A percentile compares a stretch with the other conserved stretches of the same genome.
Evolutionary conservation across 2,888 invertebrate species (phyloP).

Genomic region (Scaptomyza reducta): DNA sequence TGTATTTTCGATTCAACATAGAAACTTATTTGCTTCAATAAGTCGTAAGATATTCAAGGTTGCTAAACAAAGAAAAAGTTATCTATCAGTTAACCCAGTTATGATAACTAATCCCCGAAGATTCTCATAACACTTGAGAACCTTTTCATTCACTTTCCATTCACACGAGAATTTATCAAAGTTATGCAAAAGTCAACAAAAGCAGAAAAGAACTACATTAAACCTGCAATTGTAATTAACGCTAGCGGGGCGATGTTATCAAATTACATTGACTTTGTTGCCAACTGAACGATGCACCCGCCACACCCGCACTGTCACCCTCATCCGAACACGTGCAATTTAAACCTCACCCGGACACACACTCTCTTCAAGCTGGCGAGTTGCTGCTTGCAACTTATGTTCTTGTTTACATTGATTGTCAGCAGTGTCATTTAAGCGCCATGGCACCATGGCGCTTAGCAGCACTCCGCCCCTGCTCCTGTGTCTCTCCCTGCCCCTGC

Average conservation of each 20-base stretch:
- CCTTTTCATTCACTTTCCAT: constrained; percentile 25
- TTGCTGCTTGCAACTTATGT: constrained; percentile 55
- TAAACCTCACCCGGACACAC: constrained; percentile 3
- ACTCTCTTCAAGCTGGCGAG: constrained; percentile 20
- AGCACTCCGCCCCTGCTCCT: constrained; percentile 26
- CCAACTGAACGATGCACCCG: constrained; percentile 28
- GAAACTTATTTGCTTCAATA: neutral
- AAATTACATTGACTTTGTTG: constrained; percentile 67
- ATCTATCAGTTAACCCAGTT: constrained; percentile 10
- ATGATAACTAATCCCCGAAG: constrained; percentile 5
- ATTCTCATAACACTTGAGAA: constrained; percentile 23
- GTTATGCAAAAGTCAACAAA: constrained; percentile 67
- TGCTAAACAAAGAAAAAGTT: neutral
- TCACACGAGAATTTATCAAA: constrained; percentile 53
- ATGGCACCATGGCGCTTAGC: constrained; percentile 44
- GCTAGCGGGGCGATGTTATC: constrained; percentile 72
- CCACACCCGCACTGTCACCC: constrained; percentile 5
- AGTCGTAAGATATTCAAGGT: neutral
- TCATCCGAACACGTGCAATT: constrained; percentile 30
- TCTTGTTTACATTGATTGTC: constrained; percentile 73
- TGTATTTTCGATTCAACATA: no score
- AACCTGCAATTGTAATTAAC: constrained; percentile 78
- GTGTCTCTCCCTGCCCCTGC: no score
- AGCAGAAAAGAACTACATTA: constrained; percentile 38
- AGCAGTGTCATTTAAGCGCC: constrained; percentile 74